These are phyloP conservation scores for Stylophora pistillata DNA, from an alignment of 64 coral and sea anemone species.

Conservation along the genomic window DNA sequence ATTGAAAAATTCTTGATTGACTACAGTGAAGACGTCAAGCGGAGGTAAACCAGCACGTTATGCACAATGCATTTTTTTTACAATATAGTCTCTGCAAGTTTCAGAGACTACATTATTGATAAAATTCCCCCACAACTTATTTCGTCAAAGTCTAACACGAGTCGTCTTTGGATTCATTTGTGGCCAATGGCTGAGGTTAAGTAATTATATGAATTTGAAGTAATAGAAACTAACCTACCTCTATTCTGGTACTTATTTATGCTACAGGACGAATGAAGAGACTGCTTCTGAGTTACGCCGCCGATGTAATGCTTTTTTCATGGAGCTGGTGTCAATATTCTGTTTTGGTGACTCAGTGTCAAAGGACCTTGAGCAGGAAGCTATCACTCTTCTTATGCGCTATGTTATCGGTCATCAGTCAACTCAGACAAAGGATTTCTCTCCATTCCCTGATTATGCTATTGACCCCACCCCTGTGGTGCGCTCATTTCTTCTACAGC, in stretches of 20 bases:
- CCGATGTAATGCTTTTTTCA: constrained; percentile 75
- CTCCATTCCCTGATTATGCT: constrained; percentile 69
- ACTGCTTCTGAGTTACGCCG: constrained; percentile 16
- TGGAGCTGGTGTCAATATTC: constrained; percentile 81
- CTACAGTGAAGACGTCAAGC: constrained; percentile 29
- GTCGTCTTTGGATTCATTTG: no score
- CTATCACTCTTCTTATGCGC: constrained; percentile 36
- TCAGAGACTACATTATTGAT: no score
- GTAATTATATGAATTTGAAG: no score
- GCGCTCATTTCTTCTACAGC: constrained; percentile 69
- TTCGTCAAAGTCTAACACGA: no score
- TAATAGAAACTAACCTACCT: not conserved
- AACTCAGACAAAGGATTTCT: constrained; percentile 68
- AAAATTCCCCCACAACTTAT: no score
- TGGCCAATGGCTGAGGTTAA: no score
- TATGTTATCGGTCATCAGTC: constrained; percentile 39
- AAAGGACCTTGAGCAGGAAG: constrained; percentile 28
- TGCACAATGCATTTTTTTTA: not conserved
- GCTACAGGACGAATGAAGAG: not conserved
- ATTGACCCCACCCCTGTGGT: constrained; percentile 77
- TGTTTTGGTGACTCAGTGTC: constrained; percentile 73
- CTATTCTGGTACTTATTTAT: not conserved
- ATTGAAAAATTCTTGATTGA: constrained; percentile 44
- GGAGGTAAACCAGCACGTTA: not conserved
- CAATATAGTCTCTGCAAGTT: not conserved